Evolutionary conservation across 1,140 invertebrate genomes (phyloP), one percentile per base, ranked within the genome.

Genomic region (Drosophila kikkawai): DNA sequence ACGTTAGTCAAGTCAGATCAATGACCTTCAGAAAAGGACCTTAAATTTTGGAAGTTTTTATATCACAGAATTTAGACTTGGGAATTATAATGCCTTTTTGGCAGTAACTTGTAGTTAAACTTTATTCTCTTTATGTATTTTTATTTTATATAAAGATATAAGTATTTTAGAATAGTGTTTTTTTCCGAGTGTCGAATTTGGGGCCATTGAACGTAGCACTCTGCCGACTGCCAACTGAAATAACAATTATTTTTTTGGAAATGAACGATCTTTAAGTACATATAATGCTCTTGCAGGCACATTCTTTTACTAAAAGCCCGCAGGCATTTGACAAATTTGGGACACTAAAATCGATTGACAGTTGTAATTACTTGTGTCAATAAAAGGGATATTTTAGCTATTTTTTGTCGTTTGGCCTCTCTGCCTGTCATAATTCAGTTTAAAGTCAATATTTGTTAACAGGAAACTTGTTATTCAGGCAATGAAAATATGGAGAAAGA

Each of bases 321-420:
- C 57, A 60, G 53, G 37, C 34, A 70, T 74, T 80, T 88, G 84
- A 88, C 80, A 80, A 88, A 90, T 81, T 90, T 78, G 80, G 84
- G 85, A 84, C 84, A 88, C 84, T 88, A 88, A 88, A 88, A 81
- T 75, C 85, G 76, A 88, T 84, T 84, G 84, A 88, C 84, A 88
- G 74, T 71, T 78, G 84, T 83, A 87, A 88, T 87, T 87, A 88
- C 77, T 88, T 90, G 57, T 69, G 69, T 90, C 74, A 88, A 88
- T 69, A 88, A 19, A 45, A 13, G 50, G 29, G 42, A 13, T 50
- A 22, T 37, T 47, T 48, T 42, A 50, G 59, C 51, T 34, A 19
- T 15, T 37, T n/a, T 69, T 51, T 66, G 45, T 68, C 37, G 48
- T 56, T 26, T 64, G 19, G 39, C 12, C 26, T 42, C 22, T 36